Percentiles rank a stretch among this genome's conserved stretches.
Conservation (phyloP, 2,888 invertebrate species). For the Ganaspis brasiliensis region DNA sequence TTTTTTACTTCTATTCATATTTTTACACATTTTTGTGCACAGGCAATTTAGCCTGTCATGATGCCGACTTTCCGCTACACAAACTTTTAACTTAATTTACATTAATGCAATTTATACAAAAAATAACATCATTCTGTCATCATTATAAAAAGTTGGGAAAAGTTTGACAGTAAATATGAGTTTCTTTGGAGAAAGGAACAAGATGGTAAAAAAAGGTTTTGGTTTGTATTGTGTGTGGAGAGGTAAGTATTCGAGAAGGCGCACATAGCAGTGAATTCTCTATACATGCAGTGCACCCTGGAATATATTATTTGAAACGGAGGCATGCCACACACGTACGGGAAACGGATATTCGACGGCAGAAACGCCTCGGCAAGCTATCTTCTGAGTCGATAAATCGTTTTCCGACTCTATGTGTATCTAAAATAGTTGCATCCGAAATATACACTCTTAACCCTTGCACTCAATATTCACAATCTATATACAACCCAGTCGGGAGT, state of each 20-base stretch:
- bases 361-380: constrained; percentile 40
- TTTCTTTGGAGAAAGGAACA: too few species aligned
- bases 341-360: constrained; percentile 38
- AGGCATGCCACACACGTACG: constrained; percentile 34
- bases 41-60: too few species aligned
- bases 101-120: too few species aligned
- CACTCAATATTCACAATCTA: constrained; percentile 18
- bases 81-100: too few species aligned
- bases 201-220: too few species aligned
- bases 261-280: neutral
- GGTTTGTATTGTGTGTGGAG: too few species aligned
- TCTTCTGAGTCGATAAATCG: constrained; percentile 41
- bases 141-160: too few species aligned
- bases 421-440: constrained; percentile 23
- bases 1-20: too few species aligned
- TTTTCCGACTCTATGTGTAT: constrained; percentile 30
- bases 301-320: constrained; percentile 42
- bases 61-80: too few species aligned
- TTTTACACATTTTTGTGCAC: too few species aligned
- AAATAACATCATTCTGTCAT: neutral
- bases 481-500: neutral
- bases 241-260: too few species aligned
- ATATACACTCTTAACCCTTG: neutral
- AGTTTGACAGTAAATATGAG: neutral
- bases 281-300: neutral